Conservation (phyloP, 2,888 invertebrate genomes). For the Gortyna flavago region DNA sequence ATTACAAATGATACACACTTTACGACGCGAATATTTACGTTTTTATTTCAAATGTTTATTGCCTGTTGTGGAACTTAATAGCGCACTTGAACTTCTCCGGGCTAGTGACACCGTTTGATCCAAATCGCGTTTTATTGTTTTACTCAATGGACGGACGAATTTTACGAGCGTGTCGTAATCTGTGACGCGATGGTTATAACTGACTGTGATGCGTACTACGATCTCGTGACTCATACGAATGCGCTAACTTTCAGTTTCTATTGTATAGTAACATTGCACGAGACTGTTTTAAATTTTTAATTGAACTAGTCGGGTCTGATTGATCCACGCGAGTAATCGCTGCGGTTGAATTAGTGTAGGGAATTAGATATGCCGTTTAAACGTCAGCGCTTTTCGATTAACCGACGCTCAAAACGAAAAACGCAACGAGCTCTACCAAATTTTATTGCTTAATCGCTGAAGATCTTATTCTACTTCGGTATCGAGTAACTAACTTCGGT, state of each 20-base stretch:
- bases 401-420: conserved; percentile 47
- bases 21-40: conserved; percentile 83
- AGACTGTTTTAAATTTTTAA: conserved; percentile 56
- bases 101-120: conserved; percentile 89
- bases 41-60: conserved; percentile 88
- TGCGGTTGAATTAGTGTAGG: conserved; percentile 51
- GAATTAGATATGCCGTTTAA: conserved; percentile 62
- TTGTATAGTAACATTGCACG: conserved; percentile 64
- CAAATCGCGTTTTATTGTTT: conserved; percentile 89
- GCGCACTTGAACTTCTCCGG: conserved; percentile 87
- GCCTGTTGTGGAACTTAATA: conserved; percentile 88
- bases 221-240: conserved; percentile 81
- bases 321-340: conserved; percentile 46
- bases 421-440: conserved; percentile 52
- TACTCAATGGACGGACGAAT: conserved; percentile 87
- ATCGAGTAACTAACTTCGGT: conserved; percentile 22
- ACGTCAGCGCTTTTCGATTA: conserved; percentile 63
- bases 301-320: conserved; percentile 50
- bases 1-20: conserved; percentile 78
- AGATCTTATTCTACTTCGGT: conserved; percentile 41
- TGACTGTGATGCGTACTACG: conserved; percentile 79
- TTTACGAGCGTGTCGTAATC: conserved; percentile 88
- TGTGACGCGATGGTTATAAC: conserved; percentile 83
- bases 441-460: conserved; percentile 62
- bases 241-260: conserved; percentile 82